A percentile compares a stretch with the other conserved stretches of the same genome.
These are phyloP conservation scores for Volucella zonaria DNA, from an alignment of 2,888 invertebrate genomes.

Conservation along the genomic window DNA sequence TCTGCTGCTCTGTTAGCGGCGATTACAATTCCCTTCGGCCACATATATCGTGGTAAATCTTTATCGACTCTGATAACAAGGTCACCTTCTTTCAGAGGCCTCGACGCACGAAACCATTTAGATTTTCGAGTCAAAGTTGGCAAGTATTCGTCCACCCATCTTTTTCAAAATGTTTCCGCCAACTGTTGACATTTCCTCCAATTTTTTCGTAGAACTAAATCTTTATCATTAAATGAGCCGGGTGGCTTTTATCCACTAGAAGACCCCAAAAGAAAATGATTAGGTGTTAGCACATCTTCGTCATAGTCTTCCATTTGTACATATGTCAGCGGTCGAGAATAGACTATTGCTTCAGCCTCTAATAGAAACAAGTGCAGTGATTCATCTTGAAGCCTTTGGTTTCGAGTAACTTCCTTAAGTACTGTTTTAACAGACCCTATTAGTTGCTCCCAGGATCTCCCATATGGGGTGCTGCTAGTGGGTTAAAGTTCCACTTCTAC, in stretches of 20 bases:
- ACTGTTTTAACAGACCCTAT: slow-evolving; percentile 66
- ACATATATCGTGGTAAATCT: slow-evolving; percentile 8
- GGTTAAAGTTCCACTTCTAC: background rate
- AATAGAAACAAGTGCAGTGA: slow-evolving; percentile 35
- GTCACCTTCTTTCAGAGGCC: slow-evolving; percentile 57
- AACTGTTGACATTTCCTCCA: slow-evolving; percentile 57
- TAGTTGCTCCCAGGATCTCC: slow-evolving; percentile 15
- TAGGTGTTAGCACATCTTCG: slow-evolving; percentile 69
- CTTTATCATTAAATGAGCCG: slow-evolving; percentile 48
- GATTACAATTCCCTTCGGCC: slow-evolving; percentile 10
- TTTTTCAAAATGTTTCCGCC: slow-evolving; percentile 61
- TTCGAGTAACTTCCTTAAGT: slow-evolving; percentile 60
- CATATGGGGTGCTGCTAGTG: background rate
- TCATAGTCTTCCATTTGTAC: slow-evolving; percentile 51
- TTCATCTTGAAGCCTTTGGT: slow-evolving; percentile 72
- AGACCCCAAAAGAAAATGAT: background rate
- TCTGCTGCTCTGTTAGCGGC: no score
- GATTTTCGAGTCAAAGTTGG: slow-evolving; percentile 61
- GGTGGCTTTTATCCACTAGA: slow-evolving; percentile 52
- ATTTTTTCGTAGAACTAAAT: slow-evolving; percentile 39
- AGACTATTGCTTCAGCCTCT: slow-evolving; percentile 71
- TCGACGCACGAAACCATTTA: slow-evolving; percentile 56
- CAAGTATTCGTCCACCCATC: slow-evolving; percentile 68
- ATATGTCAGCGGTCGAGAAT: slow-evolving; percentile 63
- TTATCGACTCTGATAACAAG: slow-evolving; percentile 66